These are phyloP conservation scores for Leptopilina drosophilae DNA, from an alignment of 2,888 invertebrate species.

Conservation along the genomic window DNA sequence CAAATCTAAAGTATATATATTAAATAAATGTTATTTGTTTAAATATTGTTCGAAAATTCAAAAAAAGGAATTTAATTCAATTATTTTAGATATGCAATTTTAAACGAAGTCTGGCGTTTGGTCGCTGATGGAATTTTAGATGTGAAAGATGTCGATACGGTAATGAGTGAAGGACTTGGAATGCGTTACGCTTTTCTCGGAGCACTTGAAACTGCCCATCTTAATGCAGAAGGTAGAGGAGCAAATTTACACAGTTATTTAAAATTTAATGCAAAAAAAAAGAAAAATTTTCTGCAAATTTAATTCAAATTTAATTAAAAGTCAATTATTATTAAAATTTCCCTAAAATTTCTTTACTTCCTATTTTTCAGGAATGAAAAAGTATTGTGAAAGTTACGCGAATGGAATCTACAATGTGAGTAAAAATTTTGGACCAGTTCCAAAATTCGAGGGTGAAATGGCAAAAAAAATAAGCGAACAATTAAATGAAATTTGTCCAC, in stretches of 20 bases:
- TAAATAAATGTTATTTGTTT: background rate
- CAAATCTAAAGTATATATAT: conserved; percentile 15
- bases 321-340: no score
- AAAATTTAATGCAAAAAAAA: background rate
- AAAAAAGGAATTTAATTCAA: conserved; percentile 19
- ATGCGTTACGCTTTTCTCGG: conserved; percentile 98
- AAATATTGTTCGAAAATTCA: background rate
- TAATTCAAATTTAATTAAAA: no score
- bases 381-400: conserved; percentile 82
- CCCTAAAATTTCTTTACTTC: no score
- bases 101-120: conserved; percentile 94
- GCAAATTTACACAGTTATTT: background rate
- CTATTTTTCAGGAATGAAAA: conserved; percentile 78
- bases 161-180: conserved; percentile 96
- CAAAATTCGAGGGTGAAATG: conserved; percentile 84
- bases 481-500: conserved; percentile 85
- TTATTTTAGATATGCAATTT: conserved; percentile 87
- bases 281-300: background rate
- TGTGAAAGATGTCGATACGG: conserved; percentile 93
- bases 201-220: conserved; percentile 93
- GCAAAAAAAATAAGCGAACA: conserved; percentile 85
- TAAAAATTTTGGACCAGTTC: conserved; percentile 86
- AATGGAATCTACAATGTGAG: conserved; percentile 82
- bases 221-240: conserved; percentile 91
- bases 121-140: conserved; percentile 90